Percentiles rank a stretch among this genome's conserved stretches.
Conservation (phyloP, 2,888 invertebrate genomes). For the Mythimna lalbum region DNA sequence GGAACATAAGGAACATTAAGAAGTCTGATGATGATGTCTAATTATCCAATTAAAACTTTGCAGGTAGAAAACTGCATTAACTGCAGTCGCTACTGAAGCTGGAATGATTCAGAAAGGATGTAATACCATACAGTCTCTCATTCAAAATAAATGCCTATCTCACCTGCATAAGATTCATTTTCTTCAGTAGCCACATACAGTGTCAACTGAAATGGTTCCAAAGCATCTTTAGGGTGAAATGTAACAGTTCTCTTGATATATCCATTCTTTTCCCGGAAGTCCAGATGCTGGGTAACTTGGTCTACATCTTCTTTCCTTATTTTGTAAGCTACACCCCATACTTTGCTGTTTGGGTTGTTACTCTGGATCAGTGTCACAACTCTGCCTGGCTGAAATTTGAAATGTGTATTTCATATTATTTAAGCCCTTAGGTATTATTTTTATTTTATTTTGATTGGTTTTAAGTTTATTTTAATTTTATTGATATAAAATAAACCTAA, state of each 20-base stretch:
- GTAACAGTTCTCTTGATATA: slow-evolving; percentile 93
- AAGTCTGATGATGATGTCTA: no score
- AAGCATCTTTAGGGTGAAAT: slow-evolving; percentile 92
- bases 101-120: no score
- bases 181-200: slow-evolving; percentile 95
- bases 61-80: no score
- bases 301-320: slow-evolving; percentile 93
- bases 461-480: no score
- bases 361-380: slow-evolving; percentile 96
- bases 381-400: slow-evolving; percentile 94
- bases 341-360: slow-evolving; percentile 90
- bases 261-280: slow-evolving; percentile 98
- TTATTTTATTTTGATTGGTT: no score
- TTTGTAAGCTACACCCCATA: slow-evolving; percentile 98
- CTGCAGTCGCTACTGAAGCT: no score
- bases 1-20: no score
- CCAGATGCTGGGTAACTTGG: slow-evolving; percentile 95
- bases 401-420: neutral
- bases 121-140: neutral
- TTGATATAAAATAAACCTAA: no score
- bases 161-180: slow-evolving; percentile 94
- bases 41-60: no score
- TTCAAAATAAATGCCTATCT: slow-evolving; percentile 49
- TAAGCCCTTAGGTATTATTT: no score
- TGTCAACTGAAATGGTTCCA: slow-evolving; percentile 92